phyloP scores from a whole-genome alignment of 1,140 invertebrate species.

The Xylocopa sonorina region DNA sequence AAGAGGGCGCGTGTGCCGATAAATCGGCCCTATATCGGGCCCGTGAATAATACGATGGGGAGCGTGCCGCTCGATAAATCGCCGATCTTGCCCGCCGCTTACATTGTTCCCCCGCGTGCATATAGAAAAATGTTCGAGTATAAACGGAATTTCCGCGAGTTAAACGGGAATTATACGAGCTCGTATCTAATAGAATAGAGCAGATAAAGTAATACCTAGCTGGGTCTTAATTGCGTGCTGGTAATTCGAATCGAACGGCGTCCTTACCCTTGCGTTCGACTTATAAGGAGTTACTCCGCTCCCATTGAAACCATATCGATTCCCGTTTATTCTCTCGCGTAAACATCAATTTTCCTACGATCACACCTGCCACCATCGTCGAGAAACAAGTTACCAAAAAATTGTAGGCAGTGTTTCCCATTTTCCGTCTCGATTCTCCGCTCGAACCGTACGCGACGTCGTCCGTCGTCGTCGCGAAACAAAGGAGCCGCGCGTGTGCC shows the following conservation, averaged over 20 bases:
- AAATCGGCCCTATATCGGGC: slow-evolving; percentile 29
- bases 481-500: not conserved
- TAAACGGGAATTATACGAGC: not conserved
- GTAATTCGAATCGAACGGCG: not conserved
- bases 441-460: too few relatives aligned
- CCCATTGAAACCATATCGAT: too few relatives aligned
- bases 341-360: not conserved
- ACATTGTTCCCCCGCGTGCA: not conserved
- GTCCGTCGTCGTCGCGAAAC: too few relatives aligned
- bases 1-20: slow-evolving; percentile 22
- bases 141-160: slow-evolving; percentile 1
- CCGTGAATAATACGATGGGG: slow-evolving; percentile 41
- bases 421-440: too few relatives aligned
- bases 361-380: too few relatives aligned
- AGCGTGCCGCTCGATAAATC: slow-evolving; percentile 33
- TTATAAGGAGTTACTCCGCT: not conserved
- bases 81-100: not conserved
- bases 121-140: slow-evolving; percentile 3
- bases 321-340: not conserved
- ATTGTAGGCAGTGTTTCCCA: too few relatives aligned
- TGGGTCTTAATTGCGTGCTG: not conserved
- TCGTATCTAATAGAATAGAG: not conserved
- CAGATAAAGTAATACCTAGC: not conserved
- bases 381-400: too few relatives aligned
- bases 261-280: not conserved